Conservation (phyloP, 2,888 invertebrate species). For the Odontomyia ornata region DNA sequence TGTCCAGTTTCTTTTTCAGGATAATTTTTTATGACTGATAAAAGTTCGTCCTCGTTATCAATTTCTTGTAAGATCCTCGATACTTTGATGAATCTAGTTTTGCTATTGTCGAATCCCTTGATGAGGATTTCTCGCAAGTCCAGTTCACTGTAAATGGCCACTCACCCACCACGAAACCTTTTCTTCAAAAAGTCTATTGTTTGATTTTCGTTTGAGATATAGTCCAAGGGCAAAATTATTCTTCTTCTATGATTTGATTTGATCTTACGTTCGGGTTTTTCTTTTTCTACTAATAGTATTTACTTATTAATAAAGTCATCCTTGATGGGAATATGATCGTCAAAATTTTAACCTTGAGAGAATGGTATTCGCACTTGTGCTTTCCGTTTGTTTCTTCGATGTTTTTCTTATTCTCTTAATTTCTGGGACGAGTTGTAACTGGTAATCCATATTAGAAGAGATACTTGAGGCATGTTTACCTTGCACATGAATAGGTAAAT, state of each 20-base stretch:
- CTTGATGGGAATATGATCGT: neutral
- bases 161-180: no score
- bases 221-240: neutral
- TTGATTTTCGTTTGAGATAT: neutral
- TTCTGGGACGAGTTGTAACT: no score
- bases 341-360: neutral
- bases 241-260: neutral
- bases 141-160: no score
- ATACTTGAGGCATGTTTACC: no score
- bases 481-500: no score
- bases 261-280: constrained; percentile 7
- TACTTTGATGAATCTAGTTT: constrained; percentile 18
- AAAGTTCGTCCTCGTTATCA: neutral
- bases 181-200: neutral
- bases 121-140: no score
- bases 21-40: neutral
- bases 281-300: neutral
- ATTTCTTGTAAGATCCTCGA: neutral
- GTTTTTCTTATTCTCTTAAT: no score
- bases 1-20: neutral
- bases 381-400: no score
- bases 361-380: no score
- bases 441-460: no score
- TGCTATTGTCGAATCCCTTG: neutral
- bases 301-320: neutral